phyloP scores from a whole-genome alignment of 2,797 vertebrate species.

The Xyrichtys novacula region DNA sequence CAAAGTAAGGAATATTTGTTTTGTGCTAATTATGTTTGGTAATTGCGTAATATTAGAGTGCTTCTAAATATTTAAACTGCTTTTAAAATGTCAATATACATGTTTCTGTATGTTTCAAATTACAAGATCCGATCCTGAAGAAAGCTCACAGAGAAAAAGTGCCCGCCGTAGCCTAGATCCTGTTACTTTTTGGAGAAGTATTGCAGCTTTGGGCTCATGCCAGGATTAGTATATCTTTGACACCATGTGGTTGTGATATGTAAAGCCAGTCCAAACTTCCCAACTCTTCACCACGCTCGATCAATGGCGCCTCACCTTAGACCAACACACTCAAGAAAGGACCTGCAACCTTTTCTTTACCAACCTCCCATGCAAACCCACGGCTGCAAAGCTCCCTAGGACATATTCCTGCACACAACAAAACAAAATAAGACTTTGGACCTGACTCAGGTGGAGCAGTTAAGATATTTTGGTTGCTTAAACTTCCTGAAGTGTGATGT shows the following conservation, averaged over 20 bases:
- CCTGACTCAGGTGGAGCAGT: background rate
- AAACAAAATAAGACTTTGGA: conserved; percentile 49
- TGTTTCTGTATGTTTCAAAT: no score
- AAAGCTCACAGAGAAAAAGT: conserved; percentile 5
- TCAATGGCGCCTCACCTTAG: conserved; percentile 13
- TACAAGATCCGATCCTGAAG: conserved; percentile 7
- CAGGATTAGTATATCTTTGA: conserved; percentile 40
- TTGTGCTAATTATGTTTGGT: conserved; percentile 40
- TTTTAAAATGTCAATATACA: no score
- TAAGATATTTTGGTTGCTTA: conserved; percentile 23
- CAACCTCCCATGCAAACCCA: background rate
- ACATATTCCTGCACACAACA: conserved; percentile 13
- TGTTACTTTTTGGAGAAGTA: conserved; percentile 42
- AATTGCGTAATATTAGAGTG: conserved; percentile 46
- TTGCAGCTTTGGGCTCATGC: conserved; percentile 32
- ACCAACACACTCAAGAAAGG: conserved; percentile 13
- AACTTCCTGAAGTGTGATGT: conserved; percentile 18
- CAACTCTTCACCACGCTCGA: conserved; percentile 11
- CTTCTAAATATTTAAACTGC: conserved; percentile 49
- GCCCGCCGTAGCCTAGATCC: conserved; percentile 13
- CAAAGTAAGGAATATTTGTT: conserved; percentile 46
- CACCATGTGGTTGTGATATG: conserved; percentile 28
- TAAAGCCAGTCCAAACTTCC: conserved; percentile 15
- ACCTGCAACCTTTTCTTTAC: background rate
- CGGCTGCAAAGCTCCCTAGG: conserved; percentile 10